These are phyloP conservation scores for Enteromius argenteus DNA, from an alignment of 2,797 vertebrate genomes.

Conservation along the genomic window DNA sequence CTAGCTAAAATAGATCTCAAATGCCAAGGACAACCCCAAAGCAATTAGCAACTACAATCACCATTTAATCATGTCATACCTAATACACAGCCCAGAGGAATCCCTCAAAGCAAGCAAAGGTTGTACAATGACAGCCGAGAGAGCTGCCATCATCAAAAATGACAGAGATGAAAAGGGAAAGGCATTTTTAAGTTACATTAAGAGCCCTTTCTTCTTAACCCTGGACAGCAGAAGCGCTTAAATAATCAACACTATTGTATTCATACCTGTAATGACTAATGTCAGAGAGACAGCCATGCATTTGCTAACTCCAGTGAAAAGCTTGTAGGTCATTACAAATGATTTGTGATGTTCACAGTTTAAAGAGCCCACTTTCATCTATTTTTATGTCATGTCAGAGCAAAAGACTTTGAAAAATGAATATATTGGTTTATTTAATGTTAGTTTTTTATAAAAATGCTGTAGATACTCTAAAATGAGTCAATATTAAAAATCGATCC, in stretches of 20 bases:
- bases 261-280: neutral
- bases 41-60: constrained; percentile 11
- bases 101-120: neutral
- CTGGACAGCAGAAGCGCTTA: constrained; percentile 40
- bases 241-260: constrained; percentile 45
- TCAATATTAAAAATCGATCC: neutral
- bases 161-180: constrained; percentile 5
- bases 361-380: neutral
- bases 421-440: neutral
- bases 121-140: constrained; percentile 14
- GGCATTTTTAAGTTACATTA: constrained; percentile 7
- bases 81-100: constrained; percentile 1
- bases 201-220: constrained; percentile 8
- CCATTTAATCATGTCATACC: constrained; percentile 3
- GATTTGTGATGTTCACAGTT: constrained; percentile 6
- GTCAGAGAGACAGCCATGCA: neutral
- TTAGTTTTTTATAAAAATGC: neutral
- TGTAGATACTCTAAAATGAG: neutral
- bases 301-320: constrained; percentile 1
- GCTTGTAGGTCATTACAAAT: constrained; percentile 17
- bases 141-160: neutral
- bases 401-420: neutral
- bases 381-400: neutral
- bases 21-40: neutral
- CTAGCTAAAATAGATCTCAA: constrained; percentile 8